Base-by-base conservation (phyloP, 2,888 invertebrate genomes). In the Mimachlamys varia region DNA sequence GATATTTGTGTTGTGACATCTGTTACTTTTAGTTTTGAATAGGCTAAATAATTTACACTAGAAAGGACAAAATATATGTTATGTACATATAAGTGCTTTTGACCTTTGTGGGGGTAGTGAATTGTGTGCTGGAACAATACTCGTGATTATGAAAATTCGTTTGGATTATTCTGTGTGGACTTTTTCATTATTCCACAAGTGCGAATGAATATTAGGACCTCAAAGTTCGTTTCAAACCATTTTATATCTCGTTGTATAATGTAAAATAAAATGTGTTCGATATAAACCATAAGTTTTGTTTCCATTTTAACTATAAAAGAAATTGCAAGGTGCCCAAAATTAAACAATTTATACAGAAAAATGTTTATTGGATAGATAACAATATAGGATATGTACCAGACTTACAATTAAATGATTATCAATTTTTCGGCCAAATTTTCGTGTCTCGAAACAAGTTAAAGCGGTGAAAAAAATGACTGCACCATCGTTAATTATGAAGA, bases 191-290 rank as follows among this genome's bases (percentile, higher is more conserved):
- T 58, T 22, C 22, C 58, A 58, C 58, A 58, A 58, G 58, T 19
- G 58, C 58, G n/a, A 58, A 58, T 76, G 76, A 33, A 76, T 10
- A 33, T 33, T 27, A 10, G 33, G 22, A 76, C 27, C 33, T 76
- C 76, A 22, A 76, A 33, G 76, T 76, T 76, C 19, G 22, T 76
- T 76, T 33, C 1, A 10, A 19, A 76, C 27, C 76, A 13, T 76
- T 76, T 76, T 76, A 76, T 76, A 76, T 76, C 33, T 76, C 76
- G 76, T 76, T 76, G 76, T 76, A 76, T 33, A 76, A 76, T 76
- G 33, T 76, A 17, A 76, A 76, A 76, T 76, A 76, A 76, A 76
- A 33, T 33, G 76, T 76, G 76, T 27, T 76, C 76, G 19, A 33
- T 33, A 76, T 12, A 22, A 22, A n/a, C 3, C 7, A 22, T 19